phyloP scores from a whole-genome alignment of 2,888 invertebrate species.

The Drosophila quinaria region DNA sequence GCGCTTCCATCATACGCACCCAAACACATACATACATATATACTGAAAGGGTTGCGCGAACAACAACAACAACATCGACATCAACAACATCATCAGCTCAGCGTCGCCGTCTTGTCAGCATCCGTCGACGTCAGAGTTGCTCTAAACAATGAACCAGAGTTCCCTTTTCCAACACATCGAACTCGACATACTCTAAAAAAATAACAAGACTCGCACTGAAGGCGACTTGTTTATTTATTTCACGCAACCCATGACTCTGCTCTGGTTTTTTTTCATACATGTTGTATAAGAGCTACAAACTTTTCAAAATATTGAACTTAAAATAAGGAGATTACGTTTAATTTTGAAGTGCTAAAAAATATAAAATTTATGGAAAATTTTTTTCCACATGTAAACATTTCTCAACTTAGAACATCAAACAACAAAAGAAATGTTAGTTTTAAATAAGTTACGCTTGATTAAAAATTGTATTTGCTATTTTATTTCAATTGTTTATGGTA shows the following conservation, averaged over 20 bases:
- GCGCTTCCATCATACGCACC: slow-evolving; percentile 53
- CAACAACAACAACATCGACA: slow-evolving; percentile 19
- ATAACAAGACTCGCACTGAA: too few species aligned
- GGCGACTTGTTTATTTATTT: too few species aligned
- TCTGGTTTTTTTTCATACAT: too few species aligned
- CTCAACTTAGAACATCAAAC: too few species aligned
- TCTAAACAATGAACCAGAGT: slow-evolving; percentile 39
- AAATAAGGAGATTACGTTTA: too few species aligned
- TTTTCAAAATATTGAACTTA: too few species aligned
- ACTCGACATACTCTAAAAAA: slow-evolving; percentile 21
- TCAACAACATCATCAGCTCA: slow-evolving; percentile 48
- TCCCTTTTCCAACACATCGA: slow-evolving; percentile 8
- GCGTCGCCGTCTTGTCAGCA: slow-evolving; percentile 57
- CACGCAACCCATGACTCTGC: too few species aligned
- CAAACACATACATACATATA: slow-evolving; percentile 28
- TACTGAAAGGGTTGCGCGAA: slow-evolving; percentile 58
- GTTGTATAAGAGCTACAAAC: too few species aligned
- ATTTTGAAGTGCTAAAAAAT: too few species aligned
- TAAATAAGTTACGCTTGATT: neutral
- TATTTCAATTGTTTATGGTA: neutral
- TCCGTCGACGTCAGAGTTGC: slow-evolving; percentile 54
- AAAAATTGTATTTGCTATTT: neutral
- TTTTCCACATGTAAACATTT: too few species aligned
- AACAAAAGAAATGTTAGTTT: too few species aligned
- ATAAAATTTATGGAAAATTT: too few species aligned